phyloP scores from a whole-genome alignment of 30 jellyfish, hydroid and myxozoan genomes.

The Aurelia coerulea region DNA sequence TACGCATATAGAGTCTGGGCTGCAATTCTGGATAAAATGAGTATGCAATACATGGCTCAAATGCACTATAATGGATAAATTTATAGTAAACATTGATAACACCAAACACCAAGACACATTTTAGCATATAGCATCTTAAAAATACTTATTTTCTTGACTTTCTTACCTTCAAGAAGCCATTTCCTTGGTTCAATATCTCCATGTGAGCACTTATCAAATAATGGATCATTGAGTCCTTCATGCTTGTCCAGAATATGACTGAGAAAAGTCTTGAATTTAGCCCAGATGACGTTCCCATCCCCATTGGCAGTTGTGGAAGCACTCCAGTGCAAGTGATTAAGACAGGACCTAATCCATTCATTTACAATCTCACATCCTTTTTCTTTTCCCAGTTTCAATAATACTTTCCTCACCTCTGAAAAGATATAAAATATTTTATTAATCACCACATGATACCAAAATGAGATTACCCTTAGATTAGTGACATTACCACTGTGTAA shows the following conservation, averaged over 20 bases:
- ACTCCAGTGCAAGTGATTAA: conserved; percentile 35
- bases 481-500: too few relatives aligned
- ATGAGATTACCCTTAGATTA: too few relatives aligned
- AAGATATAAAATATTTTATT: background rate
- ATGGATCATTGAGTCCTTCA: background rate
- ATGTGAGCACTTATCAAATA: conserved; percentile 12
- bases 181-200: conserved; percentile 6
- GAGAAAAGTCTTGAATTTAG: conserved; percentile 19
- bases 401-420: conserved; percentile 1
- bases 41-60: too few relatives aligned
- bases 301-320: conserved; percentile 28
- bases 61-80: too few relatives aligned
- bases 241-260: conserved; percentile 7
- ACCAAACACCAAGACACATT: too few relatives aligned
- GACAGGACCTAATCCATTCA: conserved; percentile 31
- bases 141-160: background rate
- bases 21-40: too few relatives aligned
- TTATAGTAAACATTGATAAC: too few relatives aligned
- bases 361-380: background rate
- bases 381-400: background rate
- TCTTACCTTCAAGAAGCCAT: conserved; percentile 22
- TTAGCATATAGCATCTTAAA: too few relatives aligned
- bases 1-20: too few relatives aligned
- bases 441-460: background rate
- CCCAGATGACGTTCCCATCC: conserved; percentile 17